These are phyloP conservation scores for Ahaetulla prasina DNA, from an alignment of 2,113 vertebrate genomes.

Conservation along the genomic window DNA sequence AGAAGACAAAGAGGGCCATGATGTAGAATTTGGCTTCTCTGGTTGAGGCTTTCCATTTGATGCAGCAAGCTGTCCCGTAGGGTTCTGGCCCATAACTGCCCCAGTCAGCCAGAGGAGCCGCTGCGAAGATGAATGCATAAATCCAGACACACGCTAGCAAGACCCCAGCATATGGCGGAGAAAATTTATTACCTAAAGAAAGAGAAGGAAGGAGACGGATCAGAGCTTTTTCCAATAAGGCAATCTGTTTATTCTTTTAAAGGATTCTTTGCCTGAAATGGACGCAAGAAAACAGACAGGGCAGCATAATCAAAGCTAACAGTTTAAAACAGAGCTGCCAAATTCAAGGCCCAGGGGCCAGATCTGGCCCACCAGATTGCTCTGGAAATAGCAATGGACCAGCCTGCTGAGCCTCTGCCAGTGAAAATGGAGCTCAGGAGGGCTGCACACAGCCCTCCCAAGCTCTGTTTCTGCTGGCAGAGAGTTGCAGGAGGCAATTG, in stretches of 20 bases:
- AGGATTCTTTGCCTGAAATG: background rate
- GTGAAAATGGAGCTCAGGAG: too few species aligned
- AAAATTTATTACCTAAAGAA: conserved; percentile 77
- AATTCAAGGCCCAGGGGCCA: too few species aligned
- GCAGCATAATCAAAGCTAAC: background rate
- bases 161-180: conserved; percentile 62
- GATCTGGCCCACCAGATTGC: too few species aligned
- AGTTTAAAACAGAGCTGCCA: too few species aligned
- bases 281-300: background rate
- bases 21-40: conserved; percentile 76
- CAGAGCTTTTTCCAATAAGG: background rate
- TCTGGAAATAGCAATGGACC: too few species aligned
- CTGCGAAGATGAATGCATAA: conserved; percentile 75
- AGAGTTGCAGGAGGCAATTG: too few species aligned
- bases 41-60: conserved; percentile 72
- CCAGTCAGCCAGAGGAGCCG: conserved; percentile 75
- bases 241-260: background rate
- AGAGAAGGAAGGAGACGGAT: fast-evolving
- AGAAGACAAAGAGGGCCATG: conserved; percentile 78
- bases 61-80: conserved; percentile 85
- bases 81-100: conserved; percentile 80
- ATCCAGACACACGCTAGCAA: conserved; percentile 76
- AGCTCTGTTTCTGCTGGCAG: too few species aligned
- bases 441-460: too few species aligned
- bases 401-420: too few species aligned